Conservation (phyloP, 2,888 invertebrate genomes). For the Nesidiocoris tenuis region DNA sequence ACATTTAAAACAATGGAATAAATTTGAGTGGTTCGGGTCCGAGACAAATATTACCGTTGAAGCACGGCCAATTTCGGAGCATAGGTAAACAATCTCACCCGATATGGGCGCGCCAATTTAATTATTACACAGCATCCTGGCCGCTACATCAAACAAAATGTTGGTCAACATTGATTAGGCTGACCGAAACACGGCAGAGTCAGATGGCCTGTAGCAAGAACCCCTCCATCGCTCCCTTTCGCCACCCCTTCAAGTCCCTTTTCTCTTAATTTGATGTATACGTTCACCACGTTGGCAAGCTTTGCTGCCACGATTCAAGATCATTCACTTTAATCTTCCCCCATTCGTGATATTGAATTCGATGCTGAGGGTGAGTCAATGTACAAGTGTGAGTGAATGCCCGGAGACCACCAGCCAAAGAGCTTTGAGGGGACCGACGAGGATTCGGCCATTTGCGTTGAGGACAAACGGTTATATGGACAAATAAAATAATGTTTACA, state of each 20-base stretch:
- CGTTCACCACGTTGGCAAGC: conserved; percentile 2
- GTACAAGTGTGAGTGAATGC: neutral
- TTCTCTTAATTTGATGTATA: conserved; percentile 32
- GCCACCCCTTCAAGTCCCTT: too few species aligned
- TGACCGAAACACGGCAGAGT: conserved; percentile 31
- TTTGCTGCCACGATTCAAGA: conserved; percentile 20
- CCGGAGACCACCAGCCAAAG: neutral
- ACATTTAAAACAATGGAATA: too few species aligned
- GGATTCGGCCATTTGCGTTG: neutral
- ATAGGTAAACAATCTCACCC: conserved; percentile 37
- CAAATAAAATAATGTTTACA: neutral
- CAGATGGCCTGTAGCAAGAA: conserved; percentile 11
- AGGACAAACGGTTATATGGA: neutral
- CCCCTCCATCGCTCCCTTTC: neutral
- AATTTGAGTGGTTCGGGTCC: too few species aligned
- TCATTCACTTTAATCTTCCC: conserved; percentile 36
- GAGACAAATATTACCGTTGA: too few species aligned
- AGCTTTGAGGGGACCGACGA: neutral
- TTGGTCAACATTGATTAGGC: conserved; percentile 38
- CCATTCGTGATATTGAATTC: conserved; percentile 27
- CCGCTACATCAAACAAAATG: conserved; percentile 39
- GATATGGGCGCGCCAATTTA: conserved; percentile 15
- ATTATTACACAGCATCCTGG: conserved; percentile 24
- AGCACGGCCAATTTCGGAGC: conserved; percentile 1
- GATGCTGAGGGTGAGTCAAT: neutral